These are phyloP conservation scores for Hyperoplus immaculatus DNA, from an alignment of 2,797 vertebrate genomes.

Conservation along the genomic window DNA sequence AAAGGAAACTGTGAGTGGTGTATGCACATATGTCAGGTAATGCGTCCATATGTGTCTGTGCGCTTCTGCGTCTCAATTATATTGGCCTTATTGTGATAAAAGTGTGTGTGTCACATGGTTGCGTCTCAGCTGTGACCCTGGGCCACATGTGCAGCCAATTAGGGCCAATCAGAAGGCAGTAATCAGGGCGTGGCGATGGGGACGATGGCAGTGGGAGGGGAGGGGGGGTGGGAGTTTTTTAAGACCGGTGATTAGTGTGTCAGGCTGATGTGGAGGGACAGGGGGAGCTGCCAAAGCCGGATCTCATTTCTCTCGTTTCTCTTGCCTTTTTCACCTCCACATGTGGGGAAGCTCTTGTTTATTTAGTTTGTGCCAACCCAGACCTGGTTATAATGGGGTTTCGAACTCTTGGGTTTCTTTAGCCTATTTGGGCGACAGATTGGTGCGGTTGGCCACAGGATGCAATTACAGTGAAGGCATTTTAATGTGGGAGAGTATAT, in stretches of 20 bases:
- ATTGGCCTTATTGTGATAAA: constrained; percentile 1
- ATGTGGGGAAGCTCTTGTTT: constrained; percentile 48
- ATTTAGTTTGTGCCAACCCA: constrained; percentile 56
- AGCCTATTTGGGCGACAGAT: constrained; percentile 55
- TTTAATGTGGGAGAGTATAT: constrained; percentile 38
- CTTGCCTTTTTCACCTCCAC: constrained; percentile 28
- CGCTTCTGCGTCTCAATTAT: not conserved
- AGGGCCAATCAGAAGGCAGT: constrained; percentile 84
- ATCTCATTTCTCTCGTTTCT: constrained; percentile 40
- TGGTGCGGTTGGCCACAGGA: constrained; percentile 58
- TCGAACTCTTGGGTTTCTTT: constrained; percentile 39
- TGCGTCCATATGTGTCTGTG: not conserved
- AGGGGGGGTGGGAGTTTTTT: constrained; percentile 53
- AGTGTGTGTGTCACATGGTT: constrained; percentile 36
- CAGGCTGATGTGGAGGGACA: constrained; percentile 70
- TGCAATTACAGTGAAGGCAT: constrained; percentile 45
- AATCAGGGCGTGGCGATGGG: constrained; percentile 75
- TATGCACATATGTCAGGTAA: not conserved
- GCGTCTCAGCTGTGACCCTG: constrained; percentile 69
- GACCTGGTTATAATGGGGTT: constrained; percentile 24
- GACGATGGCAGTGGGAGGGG: constrained; percentile 60
- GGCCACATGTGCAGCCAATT: constrained; percentile 85
- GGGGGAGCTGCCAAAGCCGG: constrained; percentile 36
- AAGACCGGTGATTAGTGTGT: constrained; percentile 79
- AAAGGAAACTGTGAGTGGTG: not conserved